Conservation (phyloP, 2,888 invertebrate genomes). For the Pegoplata infirma region DNA sequence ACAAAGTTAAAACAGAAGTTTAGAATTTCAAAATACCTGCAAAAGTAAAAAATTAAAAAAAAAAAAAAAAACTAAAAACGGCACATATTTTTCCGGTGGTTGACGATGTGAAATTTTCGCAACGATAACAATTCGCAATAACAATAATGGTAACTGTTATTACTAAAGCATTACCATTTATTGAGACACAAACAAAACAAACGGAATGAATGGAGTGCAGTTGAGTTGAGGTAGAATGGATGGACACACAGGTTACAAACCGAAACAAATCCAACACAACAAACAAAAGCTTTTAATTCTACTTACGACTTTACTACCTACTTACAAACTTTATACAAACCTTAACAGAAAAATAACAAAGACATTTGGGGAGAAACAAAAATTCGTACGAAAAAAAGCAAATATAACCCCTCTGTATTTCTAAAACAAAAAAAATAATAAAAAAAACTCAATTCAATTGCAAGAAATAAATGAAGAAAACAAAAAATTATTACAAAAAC, state of each 20-base stretch:
- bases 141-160: conserved; percentile 62
- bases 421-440: too few relatives aligned
- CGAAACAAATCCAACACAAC: too few relatives aligned
- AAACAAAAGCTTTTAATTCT: conserved; percentile 27
- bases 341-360: conserved; percentile 48
- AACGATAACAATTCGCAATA: conserved; percentile 61
- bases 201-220: neutral
- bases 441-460: conserved; percentile 38
- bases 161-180: conserved; percentile 58
- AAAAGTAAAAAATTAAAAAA: conserved; percentile 3
- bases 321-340: conserved; percentile 22
- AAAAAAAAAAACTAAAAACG: conserved; percentile 21
- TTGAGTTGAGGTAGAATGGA: neutral
- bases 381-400: conserved; percentile 38
- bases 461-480: conserved; percentile 5
- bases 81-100: conserved; percentile 60
- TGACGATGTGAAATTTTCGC: conserved; percentile 60
- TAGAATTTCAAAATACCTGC: conserved; percentile 18
- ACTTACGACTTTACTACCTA: conserved; percentile 18
- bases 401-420: too few relatives aligned
- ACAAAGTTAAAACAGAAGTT: too few relatives aligned
- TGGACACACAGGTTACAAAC: conserved; percentile 25
- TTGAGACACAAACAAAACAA: conserved; percentile 36
- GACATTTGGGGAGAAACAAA: conserved; percentile 55
- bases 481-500: conserved; percentile 50